Evolutionary conservation across 2,113 vertebrate species (phyloP), one percentile per base, ranked within the genome.

Genomic region (Apteryx owenii): DNA sequence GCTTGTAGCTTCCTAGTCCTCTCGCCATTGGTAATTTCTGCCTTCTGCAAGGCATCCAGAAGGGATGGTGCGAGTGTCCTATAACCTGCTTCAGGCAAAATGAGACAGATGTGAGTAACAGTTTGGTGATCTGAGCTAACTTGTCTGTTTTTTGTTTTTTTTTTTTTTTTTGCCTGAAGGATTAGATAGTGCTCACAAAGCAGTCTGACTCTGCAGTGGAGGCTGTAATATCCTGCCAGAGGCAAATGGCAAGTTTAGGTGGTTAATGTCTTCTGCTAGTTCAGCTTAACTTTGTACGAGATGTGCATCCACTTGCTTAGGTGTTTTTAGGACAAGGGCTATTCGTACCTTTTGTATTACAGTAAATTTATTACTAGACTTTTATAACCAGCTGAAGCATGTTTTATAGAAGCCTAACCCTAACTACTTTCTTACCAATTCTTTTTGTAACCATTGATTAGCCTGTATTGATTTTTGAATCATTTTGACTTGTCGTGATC

Each of bases 21-120:
- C 25, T 81, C 31, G 1, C 23, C 0, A 0, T 2, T 25, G 46
- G 42, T n/a, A 64, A 33, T 31, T 4, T 28, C 46, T 64, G 89
- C 36, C 82, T 90, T 71, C 33, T 90, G 46, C 33, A 38, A 31
- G 46, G 44, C 54, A 54, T 25, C 26, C 71, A 8, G 85, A 40
- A 64, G 29, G 20, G 70, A 17, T 36, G 62, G 20, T 40, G 33
- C 6, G 56, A 62, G 82, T 40, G 75, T 79, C 66, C 85, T 64
- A 29, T 33, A 33, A 60, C 44, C 36, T 16, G 28, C 77, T n/a
- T 42, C 2, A 31, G 80, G 89, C 72, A 56, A 46, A 73, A 80
- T 7, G 28, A 85, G 51, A 51, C 71, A 54, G 62, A 69, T 61
- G 42, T 79, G 26, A 29, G 54, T 61, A 68, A 33, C 31, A 28